Evolutionary conservation across 2,888 invertebrate species (phyloP), one percentile per base, ranked within the genome.

Genomic region (Physocephala rufipes): DNA sequence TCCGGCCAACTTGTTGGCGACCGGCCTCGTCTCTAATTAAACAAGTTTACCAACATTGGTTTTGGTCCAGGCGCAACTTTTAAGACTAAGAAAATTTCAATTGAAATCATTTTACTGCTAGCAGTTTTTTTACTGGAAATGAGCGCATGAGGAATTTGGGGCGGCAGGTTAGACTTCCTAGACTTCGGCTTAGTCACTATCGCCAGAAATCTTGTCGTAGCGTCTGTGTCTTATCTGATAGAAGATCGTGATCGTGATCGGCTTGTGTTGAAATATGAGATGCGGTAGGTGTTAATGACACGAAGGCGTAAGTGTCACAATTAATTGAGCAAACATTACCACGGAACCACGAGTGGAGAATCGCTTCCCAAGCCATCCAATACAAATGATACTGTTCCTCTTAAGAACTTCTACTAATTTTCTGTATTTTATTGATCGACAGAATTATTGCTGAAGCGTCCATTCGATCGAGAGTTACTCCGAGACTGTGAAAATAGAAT

Each of bases 221-320:
- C 15, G 26, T 36, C 36, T 4, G 36, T 9, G 36, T 9, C 36
- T 36, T 36, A 9, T 36, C 36, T 36, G 36, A 36, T 9, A 9
- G 4, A 7, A 9, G 62, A 36, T 53, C 24, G 12, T 61, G 51
- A 73, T 72, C 71, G 70, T 71, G 70, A 70, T 62, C 69, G 64
- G 43, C 67, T 61, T 68, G 72, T 70, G 69, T 74, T 72, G 70
- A 74, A 71, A 68, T 62, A 71, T 68, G 71, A 72, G 71, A 68
- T 72, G 67, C 67, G 55, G 26, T 59, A 72, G 68, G 73, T 71
- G 73, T 67, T 73, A 74, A 74, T 74, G 67, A 70, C 68, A 63
- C 58, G 28, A 58, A 67, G 67, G 67, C 26, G 59, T 58, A 47
- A 59, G 59, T 59, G 67, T 47, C 36, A 26, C 67, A 45, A 47